Evolutionary conservation across 53 echinoderm and acorn worm genomes (phyloP), one percentile per base, ranked within the genome.

Genomic region (Zoroaster sp.): DNA sequence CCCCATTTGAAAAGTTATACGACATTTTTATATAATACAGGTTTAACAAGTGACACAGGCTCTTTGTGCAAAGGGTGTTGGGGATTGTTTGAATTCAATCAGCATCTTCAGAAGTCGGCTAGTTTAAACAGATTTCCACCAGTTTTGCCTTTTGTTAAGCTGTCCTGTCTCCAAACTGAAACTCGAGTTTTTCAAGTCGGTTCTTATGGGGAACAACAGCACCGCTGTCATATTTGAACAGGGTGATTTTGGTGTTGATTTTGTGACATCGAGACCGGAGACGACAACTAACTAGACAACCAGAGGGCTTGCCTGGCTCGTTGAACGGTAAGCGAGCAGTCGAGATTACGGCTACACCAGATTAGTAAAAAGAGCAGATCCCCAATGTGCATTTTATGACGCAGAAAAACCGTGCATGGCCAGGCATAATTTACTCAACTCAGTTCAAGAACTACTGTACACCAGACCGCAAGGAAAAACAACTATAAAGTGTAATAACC

Each of bases 401-500:
- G n/a, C n/a, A 54, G 7, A 59, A 53, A 59, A 28, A 5, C 10
- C 63, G 63, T 59, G 11, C 63, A 59, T 59, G 63, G 63, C 63
- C 28, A 1, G 63, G 63, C 63, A 59, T 59, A 59, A 59, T 59
- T 59, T 59, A 59, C 23, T 25, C 63, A 59, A 59, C 63, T 59
- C 23, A 3, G 63, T n/a, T n/a, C n/a, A 25, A 59, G 23, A 59
- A 21, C 28, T 59, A 25, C 11, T 59, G 9, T 59, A 25, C 63
- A 59, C 28, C 63, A 59, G 8, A 59, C 63, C 63, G 63, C 28
- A 55, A 33, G 4, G 47, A 47, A 47, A 30, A 35, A 20, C 31
- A 49, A 2, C 45, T 17, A 8, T 36, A 71, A 35, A 85, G 85
- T 85, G 85, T 71, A 85, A 39, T 85, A 69, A 85, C 85, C 85